Evolutionary conservation across 2,888 invertebrate species (phyloP).

Genomic region (Himalopsyche anomala): DNA sequence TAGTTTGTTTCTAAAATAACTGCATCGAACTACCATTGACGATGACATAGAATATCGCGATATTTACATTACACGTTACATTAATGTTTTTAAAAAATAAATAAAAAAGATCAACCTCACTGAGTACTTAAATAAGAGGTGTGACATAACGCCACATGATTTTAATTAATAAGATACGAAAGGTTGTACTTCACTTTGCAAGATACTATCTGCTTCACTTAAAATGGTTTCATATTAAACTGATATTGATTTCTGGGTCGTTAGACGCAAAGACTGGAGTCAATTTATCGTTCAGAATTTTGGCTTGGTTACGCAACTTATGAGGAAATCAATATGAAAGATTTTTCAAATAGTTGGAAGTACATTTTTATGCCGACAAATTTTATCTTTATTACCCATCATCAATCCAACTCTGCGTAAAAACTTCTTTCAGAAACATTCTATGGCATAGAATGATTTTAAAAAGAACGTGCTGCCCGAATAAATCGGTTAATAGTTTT

Average conservation of each 20-base stretch:
- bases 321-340: background rate
- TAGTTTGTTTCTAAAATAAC: too few relatives aligned
- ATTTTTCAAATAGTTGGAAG: constrained; percentile 10
- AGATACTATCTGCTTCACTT: constrained; percentile 20
- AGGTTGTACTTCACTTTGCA: background rate
- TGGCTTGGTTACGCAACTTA: constrained; percentile 26
- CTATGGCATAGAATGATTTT: too few relatives aligned
- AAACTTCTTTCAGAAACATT: background rate
- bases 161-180: background rate
- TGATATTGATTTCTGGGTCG: constrained; percentile 26
- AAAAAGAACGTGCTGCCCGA: too few relatives aligned
- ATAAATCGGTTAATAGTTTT: too few relatives aligned
- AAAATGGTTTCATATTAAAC: constrained; percentile 22
- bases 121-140: too few relatives aligned
- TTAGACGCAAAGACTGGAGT: constrained; percentile 25
- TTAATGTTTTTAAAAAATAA: too few relatives aligned
- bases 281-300: constrained; percentile 27
- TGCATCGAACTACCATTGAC: too few relatives aligned
- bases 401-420: constrained; percentile 20
- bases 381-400: constrained; percentile 17
- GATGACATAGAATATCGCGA: too few relatives aligned
- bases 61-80: too few relatives aligned
- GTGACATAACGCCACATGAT: too few relatives aligned
- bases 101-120: too few relatives aligned
- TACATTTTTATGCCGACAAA: constrained; percentile 11